Evolutionary conservation across 2,113 vertebrate genomes (phyloP).

Genomic region (Plecotus auritus): DNA sequence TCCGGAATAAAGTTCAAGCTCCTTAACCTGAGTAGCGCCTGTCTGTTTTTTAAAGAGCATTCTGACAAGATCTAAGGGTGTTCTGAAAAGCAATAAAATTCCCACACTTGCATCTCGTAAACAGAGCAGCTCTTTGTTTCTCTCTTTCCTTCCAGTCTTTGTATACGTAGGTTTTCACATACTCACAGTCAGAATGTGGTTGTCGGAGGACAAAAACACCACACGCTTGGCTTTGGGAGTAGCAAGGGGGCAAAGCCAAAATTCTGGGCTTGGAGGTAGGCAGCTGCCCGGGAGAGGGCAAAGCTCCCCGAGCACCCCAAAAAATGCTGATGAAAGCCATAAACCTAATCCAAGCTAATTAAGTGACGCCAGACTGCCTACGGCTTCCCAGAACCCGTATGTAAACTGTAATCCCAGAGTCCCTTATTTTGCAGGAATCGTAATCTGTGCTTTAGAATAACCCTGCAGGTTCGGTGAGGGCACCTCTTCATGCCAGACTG

Average conservation of each 20-base stretch:
- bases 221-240: background rate
- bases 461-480: rapidly evolving
- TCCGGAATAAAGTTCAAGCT: background rate
- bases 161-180: background rate
- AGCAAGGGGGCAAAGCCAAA: background rate
- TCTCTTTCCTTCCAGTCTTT: background rate
- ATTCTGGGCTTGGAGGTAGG: background rate
- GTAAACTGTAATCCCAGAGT: background rate
- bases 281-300: background rate
- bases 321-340: background rate
- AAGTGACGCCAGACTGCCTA: background rate
- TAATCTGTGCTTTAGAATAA: background rate
- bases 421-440: background rate
- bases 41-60: too few relatives aligned
- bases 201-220: rapidly evolving
- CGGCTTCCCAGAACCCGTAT: rapidly evolving
- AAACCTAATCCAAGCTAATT: rapidly evolving
- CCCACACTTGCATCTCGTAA: rapidly evolving
- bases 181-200: rapidly evolving
- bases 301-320: rapidly evolving
- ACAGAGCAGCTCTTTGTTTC: background rate
- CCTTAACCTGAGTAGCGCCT: background rate
- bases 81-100: background rate
- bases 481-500: background rate
- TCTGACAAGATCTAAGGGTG: background rate